phyloP scores from a whole-genome alignment of 2,113 vertebrate genomes.

The Phaetusa simplex region DNA sequence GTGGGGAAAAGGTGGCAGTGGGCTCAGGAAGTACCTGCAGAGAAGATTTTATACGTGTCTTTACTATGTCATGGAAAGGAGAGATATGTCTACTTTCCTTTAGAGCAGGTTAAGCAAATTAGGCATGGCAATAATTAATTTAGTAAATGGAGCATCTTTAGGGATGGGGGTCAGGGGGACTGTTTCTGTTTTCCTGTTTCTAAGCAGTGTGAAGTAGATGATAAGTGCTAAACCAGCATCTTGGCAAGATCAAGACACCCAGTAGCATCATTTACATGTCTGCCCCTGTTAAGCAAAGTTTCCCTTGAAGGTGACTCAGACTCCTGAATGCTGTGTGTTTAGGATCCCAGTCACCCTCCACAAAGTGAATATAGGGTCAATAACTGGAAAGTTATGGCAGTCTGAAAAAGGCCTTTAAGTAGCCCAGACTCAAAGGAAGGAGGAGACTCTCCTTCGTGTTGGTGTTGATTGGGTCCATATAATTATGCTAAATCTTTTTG shows the following conservation, averaged over 20 bases:
- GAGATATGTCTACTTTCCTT: background rate
- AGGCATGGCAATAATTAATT: background rate
- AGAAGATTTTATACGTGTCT: background rate
- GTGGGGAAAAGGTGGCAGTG: background rate
- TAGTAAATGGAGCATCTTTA: background rate
- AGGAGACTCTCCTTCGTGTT: background rate
- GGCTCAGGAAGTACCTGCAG: background rate
- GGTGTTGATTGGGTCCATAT: background rate
- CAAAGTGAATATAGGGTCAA: background rate
- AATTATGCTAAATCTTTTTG: background rate
- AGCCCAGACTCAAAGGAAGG: background rate
- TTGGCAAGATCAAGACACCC: background rate
- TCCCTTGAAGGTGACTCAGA: background rate
- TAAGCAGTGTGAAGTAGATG: background rate
- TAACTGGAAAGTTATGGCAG: background rate
- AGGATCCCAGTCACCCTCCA: background rate
- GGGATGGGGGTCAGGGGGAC: rapidly evolving
- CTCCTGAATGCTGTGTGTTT: background rate
- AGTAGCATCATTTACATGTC: rapidly evolving
- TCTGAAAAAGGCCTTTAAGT: background rate
- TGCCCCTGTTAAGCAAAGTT: background rate
- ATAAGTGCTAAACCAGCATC: background rate
- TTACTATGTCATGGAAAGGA: background rate
- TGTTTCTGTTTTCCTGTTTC: background rate
- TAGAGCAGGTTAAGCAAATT: background rate